A percentile compares a stretch with the other conserved stretches of the same genome.
phyloP scores from a whole-genome alignment of 2,113 vertebrate species.

The Megalops atlanticus region DNA sequence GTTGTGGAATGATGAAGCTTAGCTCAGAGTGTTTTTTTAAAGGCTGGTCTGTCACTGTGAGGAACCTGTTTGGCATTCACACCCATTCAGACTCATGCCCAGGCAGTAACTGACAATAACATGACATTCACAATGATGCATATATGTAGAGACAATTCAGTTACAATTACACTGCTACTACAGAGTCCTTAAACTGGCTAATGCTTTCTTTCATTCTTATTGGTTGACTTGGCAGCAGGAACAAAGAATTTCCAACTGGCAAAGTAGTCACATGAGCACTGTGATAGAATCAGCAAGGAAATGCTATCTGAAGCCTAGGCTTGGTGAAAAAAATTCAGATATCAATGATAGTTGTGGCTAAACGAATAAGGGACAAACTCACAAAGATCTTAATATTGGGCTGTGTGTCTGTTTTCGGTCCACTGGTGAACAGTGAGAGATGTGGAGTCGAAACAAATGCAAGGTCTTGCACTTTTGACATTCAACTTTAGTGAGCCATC shows the following conservation, averaged over 20 bases:
- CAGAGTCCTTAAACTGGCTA: conserved; percentile 2
- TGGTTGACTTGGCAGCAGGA: conserved; percentile 9
- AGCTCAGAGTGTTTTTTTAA: neutral
- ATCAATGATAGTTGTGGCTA: neutral
- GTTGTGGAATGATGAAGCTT: neutral
- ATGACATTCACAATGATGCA: neutral
- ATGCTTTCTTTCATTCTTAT: neutral
- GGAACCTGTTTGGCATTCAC: neutral
- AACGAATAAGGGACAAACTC: no score
- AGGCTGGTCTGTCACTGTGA: neutral
- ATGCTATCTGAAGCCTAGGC: neutral
- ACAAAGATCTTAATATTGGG: no score
- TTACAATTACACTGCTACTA: neutral
- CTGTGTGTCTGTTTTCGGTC: no score
- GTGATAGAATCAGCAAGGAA: conserved; percentile 11
- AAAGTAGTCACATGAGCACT: conserved; percentile 1
- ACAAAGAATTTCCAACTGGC: conserved; percentile 19
- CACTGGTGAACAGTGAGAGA: no score
- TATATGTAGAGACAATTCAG: neutral
- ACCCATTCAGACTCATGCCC: neutral
- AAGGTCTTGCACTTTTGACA: no score
- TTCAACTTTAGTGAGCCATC: no score
- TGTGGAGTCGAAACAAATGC: no score
- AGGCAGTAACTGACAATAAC: neutral
- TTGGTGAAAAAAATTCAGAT: neutral